Base-by-base conservation (phyloP, 2,888 invertebrate genomes). In the Dugesia japonica region DNA sequence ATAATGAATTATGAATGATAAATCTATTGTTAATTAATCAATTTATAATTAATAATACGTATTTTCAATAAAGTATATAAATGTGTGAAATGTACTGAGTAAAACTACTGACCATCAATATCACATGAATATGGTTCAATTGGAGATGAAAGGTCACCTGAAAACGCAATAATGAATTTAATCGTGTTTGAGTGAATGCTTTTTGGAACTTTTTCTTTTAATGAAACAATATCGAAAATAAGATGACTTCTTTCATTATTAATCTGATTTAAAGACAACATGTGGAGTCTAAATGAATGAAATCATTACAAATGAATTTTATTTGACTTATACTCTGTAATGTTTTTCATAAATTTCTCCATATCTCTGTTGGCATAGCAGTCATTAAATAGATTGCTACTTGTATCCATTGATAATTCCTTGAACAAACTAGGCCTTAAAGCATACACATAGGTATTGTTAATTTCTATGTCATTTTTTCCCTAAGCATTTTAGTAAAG, bases 351-450 rank as follows among this genome's bases (percentile, higher is more conserved):
- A n/a, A 56, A 56, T 4, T 56, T 56, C 17, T 56, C 56, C 56
- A 56, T 56, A n/a, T 56, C 56, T n/a, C 17, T 56, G 20, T 23
- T 56, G n/a, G 56, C 56, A 56, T 56, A 56, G 1, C 56, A 1
- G n/a, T 56, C 56, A 56, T 56, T 56, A 56, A 56, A 56, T 23
- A 56, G 17, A 56, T 23, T 4, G 7, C 7, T 20, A 20, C 23
- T n/a, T 1, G 23, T 4, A n/a, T 56, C 56, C 1, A 56, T 23
- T n/a, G 20, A 9, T 23, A 56, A 56, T 56, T 56, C 56, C 17
- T 56, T 56, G 56, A 56, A 56, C 56, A 56, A n/a, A 56, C 56
- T 56, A 4, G 56, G 56, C n/a, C 56, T n/a, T n/a, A 56, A 56
- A 56, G 4, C 56, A 56, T 56, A 56, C 1, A 38, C 17, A 38